Percentiles rank a stretch among this genome's conserved stretches.
These are phyloP conservation scores for Colistium nudipinnis DNA, from an alignment of 2,113 vertebrate genomes.

Conservation along the genomic window DNA sequence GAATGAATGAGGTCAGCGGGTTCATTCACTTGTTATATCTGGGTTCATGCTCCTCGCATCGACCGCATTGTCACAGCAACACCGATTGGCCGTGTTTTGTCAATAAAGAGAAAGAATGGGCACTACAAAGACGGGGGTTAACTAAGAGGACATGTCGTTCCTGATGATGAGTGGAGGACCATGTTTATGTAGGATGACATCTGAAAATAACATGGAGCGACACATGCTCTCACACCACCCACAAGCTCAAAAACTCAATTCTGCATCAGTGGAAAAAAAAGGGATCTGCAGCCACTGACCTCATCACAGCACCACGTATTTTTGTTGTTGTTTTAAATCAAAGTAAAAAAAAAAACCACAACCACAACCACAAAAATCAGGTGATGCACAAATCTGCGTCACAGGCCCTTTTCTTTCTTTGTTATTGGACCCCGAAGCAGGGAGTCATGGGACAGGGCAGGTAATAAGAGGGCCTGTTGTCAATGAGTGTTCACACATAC, in stretches of 20 bases:
- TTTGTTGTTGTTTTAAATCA: background rate
- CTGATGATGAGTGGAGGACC: background rate
- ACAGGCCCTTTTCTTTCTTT: slow-evolving; percentile 33
- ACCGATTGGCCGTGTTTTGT: background rate
- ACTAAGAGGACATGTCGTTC: slow-evolving; percentile 15
- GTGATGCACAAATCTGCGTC: slow-evolving; percentile 35
- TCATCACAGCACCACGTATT: slow-evolving; percentile 10
- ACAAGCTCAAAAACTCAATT: slow-evolving; percentile 33
- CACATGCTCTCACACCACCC: slow-evolving; percentile 8
- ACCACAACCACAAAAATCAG: background rate
- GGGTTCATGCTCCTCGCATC: background rate
- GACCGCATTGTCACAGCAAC: background rate
- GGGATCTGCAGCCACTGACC: slow-evolving; percentile 24
- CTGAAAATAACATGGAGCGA: background rate
- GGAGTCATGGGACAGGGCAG: slow-evolving; percentile 16
- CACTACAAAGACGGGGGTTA: background rate
- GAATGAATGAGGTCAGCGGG: background rate
- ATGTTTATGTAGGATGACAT: slow-evolving; percentile 10
- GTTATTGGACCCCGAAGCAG: slow-evolving; percentile 32
- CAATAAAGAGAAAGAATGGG: background rate
- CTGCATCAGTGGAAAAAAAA: slow-evolving; percentile 12
- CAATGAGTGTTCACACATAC: slow-evolving; percentile 35
- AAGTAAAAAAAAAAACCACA: slow-evolving; percentile 19
- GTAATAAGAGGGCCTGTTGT: slow-evolving; percentile 35
- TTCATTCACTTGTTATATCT: background rate